Evolutionary conservation across 2,113 vertebrate species (phyloP).

Genomic region (Boulengeromyrus knoepffleri): DNA sequence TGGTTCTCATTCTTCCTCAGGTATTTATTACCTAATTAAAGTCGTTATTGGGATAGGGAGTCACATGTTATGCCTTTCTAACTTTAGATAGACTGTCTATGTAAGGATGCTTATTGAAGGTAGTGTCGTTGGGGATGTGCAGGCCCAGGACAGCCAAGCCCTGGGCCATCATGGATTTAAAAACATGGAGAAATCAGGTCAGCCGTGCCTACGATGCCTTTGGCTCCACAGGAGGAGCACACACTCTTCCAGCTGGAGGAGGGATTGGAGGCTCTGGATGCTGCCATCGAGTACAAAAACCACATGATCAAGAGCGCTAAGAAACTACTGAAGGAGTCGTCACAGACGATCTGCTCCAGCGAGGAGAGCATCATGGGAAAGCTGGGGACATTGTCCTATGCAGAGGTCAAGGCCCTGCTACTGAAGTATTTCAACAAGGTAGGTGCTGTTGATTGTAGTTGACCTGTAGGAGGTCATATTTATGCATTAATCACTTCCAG

Average conservation of each 20-base stretch:
- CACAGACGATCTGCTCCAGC: constrained; percentile 49
- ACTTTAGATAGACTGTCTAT: background rate
- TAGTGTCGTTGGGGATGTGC: background rate
- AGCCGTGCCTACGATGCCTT: background rate
- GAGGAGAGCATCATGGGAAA: constrained; percentile 65
- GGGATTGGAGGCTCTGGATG: constrained; percentile 76
- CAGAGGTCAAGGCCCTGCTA: constrained; percentile 69
- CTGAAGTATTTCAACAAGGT: constrained; percentile 87
- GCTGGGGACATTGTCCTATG: constrained; percentile 61
- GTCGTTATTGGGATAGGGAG: background rate
- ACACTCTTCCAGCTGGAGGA: constrained; percentile 77
- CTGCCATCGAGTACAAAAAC: constrained; percentile 78
- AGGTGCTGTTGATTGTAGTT: background rate
- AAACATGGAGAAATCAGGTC: background rate
- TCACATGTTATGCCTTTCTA: background rate
- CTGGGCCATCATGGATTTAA: background rate
- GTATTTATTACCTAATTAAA: constrained; percentile 8
- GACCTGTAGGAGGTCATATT: background rate
- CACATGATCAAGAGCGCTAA: constrained; percentile 65
- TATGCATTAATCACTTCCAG: background rate
- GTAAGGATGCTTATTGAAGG: background rate
- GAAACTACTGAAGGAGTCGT: constrained; percentile 56
- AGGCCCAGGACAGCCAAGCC: background rate
- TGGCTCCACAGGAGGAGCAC: constrained; percentile 69
- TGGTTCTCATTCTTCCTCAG: background rate